A percentile compares a stretch with the other conserved stretches of the same genome.
Evolutionary conservation across 2,113 vertebrate species (phyloP).

Genomic region (Gymnobelideus leadbeateri): DNA sequence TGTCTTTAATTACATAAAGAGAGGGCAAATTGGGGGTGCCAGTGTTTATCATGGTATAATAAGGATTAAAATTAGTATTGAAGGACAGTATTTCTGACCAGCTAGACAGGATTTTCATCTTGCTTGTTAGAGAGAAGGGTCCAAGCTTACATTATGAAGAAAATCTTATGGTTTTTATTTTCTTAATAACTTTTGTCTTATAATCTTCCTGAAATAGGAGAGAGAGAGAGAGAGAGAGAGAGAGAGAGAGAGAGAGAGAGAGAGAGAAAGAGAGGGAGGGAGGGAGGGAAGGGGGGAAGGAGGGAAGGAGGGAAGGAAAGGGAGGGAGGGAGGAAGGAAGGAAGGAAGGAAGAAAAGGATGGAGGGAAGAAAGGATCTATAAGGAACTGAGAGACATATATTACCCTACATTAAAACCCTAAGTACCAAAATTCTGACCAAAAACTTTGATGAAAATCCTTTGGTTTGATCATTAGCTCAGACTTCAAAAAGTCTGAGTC

Average conservation of each 20-base stretch:
- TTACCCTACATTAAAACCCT: background rate
- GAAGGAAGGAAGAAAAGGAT: background rate
- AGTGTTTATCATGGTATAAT: background rate
- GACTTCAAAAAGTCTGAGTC: background rate
- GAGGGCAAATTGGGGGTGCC: background rate
- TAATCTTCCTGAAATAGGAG: background rate
- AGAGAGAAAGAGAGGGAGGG: background rate
- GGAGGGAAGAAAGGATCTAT: background rate
- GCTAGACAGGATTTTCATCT: background rate
- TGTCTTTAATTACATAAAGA: background rate
- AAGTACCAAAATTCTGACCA: background rate
- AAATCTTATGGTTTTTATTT: no score
- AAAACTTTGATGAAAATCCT: background rate
- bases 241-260: rapidly evolving
- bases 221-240: no score
- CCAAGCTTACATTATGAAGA: background rate
- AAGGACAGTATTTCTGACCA: background rate
- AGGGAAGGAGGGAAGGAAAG: background rate
- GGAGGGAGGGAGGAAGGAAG: background rate
- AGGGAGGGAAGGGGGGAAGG: background rate
- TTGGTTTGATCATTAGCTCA: background rate
- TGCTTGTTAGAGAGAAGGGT: background rate
- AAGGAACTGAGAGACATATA: background rate
- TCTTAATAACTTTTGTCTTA: background rate
- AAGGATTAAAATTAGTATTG: background rate